Evolutionary conservation across 30 jellyfish, hydroid and myxozoan species (phyloP), one percentile per base, ranked within the genome.

Genomic region (Catostylus mosaicus): DNA sequence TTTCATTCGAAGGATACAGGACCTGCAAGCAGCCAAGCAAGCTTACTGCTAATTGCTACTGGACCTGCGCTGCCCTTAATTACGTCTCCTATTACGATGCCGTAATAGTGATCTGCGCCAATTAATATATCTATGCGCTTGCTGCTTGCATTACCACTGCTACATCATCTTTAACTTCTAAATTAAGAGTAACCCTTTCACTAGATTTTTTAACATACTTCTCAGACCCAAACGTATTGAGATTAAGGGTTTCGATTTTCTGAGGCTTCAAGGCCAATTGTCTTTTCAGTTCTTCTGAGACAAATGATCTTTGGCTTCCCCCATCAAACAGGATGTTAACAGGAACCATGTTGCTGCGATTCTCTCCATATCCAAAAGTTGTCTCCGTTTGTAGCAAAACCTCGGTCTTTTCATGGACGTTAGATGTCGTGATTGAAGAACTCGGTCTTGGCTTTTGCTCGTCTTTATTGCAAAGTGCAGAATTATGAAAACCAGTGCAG

Each of bases 51-150:
- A 50, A 75, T 30, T 19, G 87, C 87, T 37, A 75, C 75, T 20
- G 87, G 87, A 24, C 78, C 87, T 50, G 74, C 80, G 85, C 73
- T 73, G 73, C 85, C 85, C 72, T 43, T 40, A 30, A 73, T 31
- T 4, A 47, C 32, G 7, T 75, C 60, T 29, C 87, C 75, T 43
- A 56, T 48, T 50, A 50, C 75, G 60, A 75, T 30, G 32, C 32
- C 78, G 29, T 66, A 33, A 30, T 2, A 29, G 57, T 66, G 57
- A 66, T 66, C 24, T 12, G 78, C 59, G 78, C 78, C 78, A 8
- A 66, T 66, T 26, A 66, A 66, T 30, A 66, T 66, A 33, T 66
- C 87, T 26, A 71, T 30, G 50, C 37, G 51, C 83, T 71, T 71
- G 37, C 48, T 68, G 65, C 81, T n/a, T 34, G 34, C 66, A 68